Conservation (phyloP, 2,888 invertebrate genomes). For the Elgonia sp. region DNA sequence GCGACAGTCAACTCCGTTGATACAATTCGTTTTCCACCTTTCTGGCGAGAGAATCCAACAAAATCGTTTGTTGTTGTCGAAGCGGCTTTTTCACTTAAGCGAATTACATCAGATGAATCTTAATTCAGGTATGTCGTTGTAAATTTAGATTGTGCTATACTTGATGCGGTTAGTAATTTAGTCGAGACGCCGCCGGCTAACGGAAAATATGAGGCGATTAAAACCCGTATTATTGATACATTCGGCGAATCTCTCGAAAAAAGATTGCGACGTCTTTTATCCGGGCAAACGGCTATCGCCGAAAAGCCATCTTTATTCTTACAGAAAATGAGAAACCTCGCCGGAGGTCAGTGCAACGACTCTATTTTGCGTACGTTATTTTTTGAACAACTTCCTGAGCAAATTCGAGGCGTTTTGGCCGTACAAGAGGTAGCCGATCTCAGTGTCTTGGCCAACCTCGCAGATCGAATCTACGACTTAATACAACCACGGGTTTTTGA, state of each 20-base stretch:
- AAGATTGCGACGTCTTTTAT: background rate
- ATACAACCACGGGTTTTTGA: background rate
- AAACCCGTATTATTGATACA: too few species aligned
- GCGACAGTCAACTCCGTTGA: too few species aligned
- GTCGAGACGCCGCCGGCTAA: too few species aligned
- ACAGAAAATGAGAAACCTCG: constrained; percentile 15
- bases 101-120: background rate
- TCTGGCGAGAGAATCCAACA: too few species aligned
- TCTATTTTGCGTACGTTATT: constrained; percentile 3
- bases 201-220: too few species aligned
- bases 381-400: constrained; percentile 19
- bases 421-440: background rate
- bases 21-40: too few species aligned
- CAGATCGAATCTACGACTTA: constrained; percentile 18
- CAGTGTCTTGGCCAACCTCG: background rate
- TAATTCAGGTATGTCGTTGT: too few species aligned
- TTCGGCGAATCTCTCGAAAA: too few species aligned
- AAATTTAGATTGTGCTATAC: too few species aligned
- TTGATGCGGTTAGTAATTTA: too few species aligned
- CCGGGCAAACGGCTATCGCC: constrained; percentile 21
- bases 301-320: constrained; percentile 44
- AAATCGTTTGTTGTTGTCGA: too few species aligned
- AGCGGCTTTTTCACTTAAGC: background rate
- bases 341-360: constrained; percentile 29
- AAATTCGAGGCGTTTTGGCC: constrained; percentile 23